These are phyloP conservation scores for Pseudolaguvia tuberculata DNA, from an alignment of 2,113 vertebrate genomes.

Conservation along the genomic window DNA sequence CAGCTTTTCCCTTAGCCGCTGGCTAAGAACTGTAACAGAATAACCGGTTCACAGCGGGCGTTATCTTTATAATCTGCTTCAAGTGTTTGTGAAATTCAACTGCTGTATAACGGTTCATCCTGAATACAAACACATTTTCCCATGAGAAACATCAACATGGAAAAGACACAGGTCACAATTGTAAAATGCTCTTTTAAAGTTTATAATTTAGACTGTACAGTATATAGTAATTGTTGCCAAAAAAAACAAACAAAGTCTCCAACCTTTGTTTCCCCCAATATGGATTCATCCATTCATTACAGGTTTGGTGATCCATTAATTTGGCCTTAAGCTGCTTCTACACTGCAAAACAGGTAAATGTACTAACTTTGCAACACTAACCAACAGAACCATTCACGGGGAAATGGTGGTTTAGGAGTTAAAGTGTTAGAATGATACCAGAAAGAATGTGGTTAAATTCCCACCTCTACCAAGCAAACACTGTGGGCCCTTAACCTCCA, in stretches of 20 bases:
- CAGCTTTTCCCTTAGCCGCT: neutral
- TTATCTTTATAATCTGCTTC: neutral
- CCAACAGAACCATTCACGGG: too few species aligned
- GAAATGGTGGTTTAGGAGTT: too few species aligned
- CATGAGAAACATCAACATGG: neutral
- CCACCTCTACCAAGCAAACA: too few species aligned
- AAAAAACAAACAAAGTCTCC: neutral
- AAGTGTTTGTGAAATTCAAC: neutral
- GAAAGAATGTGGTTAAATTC: too few species aligned
- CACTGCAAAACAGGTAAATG: neutral
- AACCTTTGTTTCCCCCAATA: neutral
- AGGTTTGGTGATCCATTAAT: neutral
- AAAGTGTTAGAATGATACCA: too few species aligned
- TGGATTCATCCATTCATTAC: neutral
- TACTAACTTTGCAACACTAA: neutral
- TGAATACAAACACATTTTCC: neutral
- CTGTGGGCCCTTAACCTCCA: too few species aligned
- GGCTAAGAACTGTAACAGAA: neutral
- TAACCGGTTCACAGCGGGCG: neutral
- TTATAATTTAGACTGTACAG: neutral
- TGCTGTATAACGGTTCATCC: neutral
- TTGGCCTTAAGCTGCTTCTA: neutral
- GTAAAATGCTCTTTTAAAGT: neutral
- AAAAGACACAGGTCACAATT: neutral
- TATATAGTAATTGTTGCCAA: neutral